These are phyloP conservation scores for Bergia sp. DNA, from an alignment of 92 coral and sea anemone species.

Conservation along the genomic window DNA sequence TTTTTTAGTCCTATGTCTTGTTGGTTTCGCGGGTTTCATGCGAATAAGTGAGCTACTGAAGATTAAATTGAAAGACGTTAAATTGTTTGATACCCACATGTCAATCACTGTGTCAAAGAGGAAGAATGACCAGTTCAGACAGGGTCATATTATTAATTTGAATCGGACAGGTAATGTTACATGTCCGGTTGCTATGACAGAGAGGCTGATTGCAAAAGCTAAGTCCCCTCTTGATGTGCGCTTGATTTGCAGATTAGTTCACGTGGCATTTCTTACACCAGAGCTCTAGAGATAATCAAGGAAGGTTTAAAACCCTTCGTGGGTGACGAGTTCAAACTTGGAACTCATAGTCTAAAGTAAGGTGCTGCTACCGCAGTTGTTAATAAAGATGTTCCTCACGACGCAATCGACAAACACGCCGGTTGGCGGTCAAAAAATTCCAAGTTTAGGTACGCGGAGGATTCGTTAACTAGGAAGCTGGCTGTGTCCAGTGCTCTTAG, in stretches of 20 bases:
- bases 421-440: background rate
- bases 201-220: background rate
- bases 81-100: background rate
- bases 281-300: conserved; percentile 26
- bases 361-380: background rate
- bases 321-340: background rate
- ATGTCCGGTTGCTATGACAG: conserved; percentile 30
- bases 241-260: background rate
- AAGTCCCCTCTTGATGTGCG: background rate
- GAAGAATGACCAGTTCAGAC: conserved; percentile 7
- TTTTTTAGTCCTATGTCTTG: too few relatives aligned
- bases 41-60: conserved; percentile 2
- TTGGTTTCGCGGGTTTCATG: too few relatives aligned
- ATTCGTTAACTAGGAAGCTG: background rate
- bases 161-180: background rate
- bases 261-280: conserved; percentile 22
- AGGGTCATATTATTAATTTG: background rate
- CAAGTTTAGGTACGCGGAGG: background rate
- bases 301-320: background rate
- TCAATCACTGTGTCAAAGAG: background rate
- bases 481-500: background rate
- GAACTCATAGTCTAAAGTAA: background rate
- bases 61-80: background rate
- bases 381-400: background rate
- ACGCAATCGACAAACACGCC: conserved; percentile 25